These are phyloP conservation scores for Hemibagrus guttatus DNA, from an alignment of 2,797 vertebrate genomes.

Conservation along the genomic window DNA sequence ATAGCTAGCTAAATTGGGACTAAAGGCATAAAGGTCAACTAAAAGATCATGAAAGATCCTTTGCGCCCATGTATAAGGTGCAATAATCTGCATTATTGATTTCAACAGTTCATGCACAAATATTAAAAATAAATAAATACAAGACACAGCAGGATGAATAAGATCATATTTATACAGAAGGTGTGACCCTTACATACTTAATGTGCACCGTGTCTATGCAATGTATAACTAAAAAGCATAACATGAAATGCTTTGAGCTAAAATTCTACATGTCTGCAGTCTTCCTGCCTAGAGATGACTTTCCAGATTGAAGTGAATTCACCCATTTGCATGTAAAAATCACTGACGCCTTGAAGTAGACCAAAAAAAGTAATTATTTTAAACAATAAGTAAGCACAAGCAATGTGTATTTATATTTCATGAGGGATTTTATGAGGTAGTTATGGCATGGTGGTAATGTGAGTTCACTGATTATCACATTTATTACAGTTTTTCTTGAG, in stretches of 20 bases:
- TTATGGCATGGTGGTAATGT: too few species aligned
- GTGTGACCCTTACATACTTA: not conserved
- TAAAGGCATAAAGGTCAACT: not conserved
- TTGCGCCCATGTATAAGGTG: not conserved
- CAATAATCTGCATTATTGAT: conserved; percentile 5
- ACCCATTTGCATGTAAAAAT: not conserved
- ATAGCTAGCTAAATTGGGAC: not conserved
- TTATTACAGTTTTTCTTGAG: too few species aligned
- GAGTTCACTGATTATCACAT: too few species aligned
- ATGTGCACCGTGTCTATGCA: not conserved
- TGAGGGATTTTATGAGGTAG: too few species aligned
- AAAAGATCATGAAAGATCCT: not conserved
- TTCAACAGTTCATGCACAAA: not conserved
- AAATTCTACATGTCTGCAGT: not conserved
- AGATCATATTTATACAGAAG: not conserved
- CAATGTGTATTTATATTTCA: too few species aligned
- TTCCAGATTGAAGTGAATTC: not conserved
- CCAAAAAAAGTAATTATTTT: too few species aligned
- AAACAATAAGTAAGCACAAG: too few species aligned
- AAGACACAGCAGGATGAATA: not conserved
- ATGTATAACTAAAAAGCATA: not conserved
- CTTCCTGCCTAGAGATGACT: not conserved
- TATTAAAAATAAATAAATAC: not conserved
- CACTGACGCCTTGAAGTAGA: not conserved
- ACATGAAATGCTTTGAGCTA: not conserved